Evolutionary conservation across 2,888 invertebrate genomes (phyloP).

Genomic region (Lypha dubia): DNA sequence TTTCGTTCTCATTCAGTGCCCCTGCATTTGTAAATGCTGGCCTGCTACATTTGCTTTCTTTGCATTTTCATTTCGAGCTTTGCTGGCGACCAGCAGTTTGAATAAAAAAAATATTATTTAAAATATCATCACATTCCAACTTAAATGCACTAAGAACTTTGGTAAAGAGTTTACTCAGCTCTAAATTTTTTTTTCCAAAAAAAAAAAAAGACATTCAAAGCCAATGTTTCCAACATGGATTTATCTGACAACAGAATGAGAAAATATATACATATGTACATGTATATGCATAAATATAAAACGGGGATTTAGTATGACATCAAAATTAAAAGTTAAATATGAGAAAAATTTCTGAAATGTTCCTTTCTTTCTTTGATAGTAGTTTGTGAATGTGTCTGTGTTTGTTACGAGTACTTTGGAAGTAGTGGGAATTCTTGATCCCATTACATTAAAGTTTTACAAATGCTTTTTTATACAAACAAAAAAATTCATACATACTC

Average conservation of each 20-base stretch:
- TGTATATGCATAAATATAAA: no score
- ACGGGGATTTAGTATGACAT: slow-evolving; percentile 52
- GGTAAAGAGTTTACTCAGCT: slow-evolving; percentile 57
- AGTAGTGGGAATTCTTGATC: slow-evolving; percentile 24
- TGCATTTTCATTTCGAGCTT: slow-evolving; percentile 34
- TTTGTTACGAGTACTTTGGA: background rate
- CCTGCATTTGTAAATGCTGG: background rate
- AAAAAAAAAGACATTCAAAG: slow-evolving; percentile 46
- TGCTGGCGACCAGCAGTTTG: slow-evolving; percentile 17
- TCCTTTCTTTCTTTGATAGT: slow-evolving; percentile 6
- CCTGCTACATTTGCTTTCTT: slow-evolving; percentile 22
- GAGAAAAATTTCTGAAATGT: slow-evolving; percentile 13
- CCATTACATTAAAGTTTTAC: slow-evolving; percentile 9
- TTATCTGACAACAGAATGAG: slow-evolving; percentile 33
- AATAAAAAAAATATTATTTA: slow-evolving; percentile 25
- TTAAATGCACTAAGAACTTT: slow-evolving; percentile 58
- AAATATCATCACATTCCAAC: slow-evolving; percentile 48
- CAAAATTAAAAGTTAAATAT: slow-evolving; percentile 54
- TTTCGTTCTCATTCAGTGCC: background rate
- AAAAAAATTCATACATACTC: no score
- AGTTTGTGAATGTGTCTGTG: background rate
- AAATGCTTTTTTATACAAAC: background rate
- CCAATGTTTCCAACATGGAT: slow-evolving; percentile 45
- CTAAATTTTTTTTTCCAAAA: slow-evolving; percentile 37
- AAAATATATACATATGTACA: no score